phyloP scores from a whole-genome alignment of 2,888 invertebrate genomes.

The Torymus texanus region DNA sequence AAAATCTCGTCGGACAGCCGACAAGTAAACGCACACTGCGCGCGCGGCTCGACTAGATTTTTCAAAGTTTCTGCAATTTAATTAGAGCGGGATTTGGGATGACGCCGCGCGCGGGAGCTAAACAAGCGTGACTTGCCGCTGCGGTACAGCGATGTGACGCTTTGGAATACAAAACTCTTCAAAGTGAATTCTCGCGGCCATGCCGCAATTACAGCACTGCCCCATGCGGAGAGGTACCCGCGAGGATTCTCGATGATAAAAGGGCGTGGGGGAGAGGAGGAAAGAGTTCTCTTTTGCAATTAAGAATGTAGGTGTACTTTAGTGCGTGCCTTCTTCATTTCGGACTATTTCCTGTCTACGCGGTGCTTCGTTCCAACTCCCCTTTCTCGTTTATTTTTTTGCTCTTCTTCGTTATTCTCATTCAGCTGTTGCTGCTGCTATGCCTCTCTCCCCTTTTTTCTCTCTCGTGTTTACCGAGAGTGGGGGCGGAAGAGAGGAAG shows the following conservation, averaged over 20 bases:
- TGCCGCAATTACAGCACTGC: conserved; percentile 3
- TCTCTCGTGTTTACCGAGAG: too few species aligned
- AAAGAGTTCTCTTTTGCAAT: conserved; percentile 29
- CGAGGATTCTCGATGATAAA: conserved; percentile 25
- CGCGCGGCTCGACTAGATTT: conserved; percentile 39
- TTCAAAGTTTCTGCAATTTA: conserved; percentile 51
- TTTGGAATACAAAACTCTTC: conserved; percentile 33
- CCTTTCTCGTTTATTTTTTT: too few species aligned
- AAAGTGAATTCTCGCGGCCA: conserved; percentile 15
- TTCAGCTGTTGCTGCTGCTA: too few species aligned
- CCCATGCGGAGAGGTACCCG: background rate
- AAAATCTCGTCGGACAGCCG: conserved; percentile 46
- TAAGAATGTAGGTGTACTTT: background rate
- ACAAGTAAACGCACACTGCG: conserved; percentile 5
- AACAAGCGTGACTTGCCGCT: background rate
- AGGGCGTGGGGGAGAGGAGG: background rate
- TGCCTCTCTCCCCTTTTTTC: too few species aligned
- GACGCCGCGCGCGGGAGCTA: background rate
- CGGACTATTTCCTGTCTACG: background rate
- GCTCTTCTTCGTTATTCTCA: too few species aligned
- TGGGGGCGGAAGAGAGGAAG: too few species aligned
- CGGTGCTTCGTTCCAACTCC: too few species aligned
- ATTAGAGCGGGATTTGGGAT: conserved; percentile 42
- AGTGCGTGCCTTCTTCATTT: background rate
- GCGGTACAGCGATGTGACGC: background rate